phyloP scores from a whole-genome alignment of 2,113 vertebrate genomes.

The Choloepus hoffmanni region DNA sequence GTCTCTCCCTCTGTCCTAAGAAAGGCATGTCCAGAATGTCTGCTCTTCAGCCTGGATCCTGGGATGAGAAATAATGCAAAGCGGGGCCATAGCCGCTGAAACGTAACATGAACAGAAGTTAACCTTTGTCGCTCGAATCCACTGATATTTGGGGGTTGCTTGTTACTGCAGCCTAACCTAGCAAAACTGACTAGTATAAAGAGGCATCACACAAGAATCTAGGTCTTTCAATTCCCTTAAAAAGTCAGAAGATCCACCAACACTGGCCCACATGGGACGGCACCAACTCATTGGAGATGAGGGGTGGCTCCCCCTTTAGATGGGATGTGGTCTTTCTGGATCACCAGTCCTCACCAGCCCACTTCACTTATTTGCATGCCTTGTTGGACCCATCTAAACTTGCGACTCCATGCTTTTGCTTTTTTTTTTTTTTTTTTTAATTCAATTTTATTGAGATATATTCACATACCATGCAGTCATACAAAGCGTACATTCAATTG shows the following conservation, averaged over 20 bases:
- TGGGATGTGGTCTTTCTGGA: neutral
- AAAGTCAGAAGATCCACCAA: neutral
- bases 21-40: neutral
- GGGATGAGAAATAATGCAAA: rapidly evolving
- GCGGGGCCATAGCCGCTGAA: neutral
- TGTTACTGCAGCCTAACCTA: neutral
- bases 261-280: neutral
- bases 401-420: no score
- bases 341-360: neutral
- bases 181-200: neutral
- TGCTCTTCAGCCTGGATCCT: neutral
- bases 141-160: neutral
- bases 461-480: no score
- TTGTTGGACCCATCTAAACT: neutral
- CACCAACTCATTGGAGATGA: neutral
- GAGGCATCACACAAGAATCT: neutral
- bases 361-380: no score
- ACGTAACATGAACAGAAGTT: neutral
- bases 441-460: no score
- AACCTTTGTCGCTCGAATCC: neutral
- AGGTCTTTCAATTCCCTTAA: neutral
- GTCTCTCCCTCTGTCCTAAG: neutral
- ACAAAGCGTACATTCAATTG: no score
- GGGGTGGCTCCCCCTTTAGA: neutral
- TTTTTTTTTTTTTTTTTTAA: no score